phyloP scores from a whole-genome alignment of 2,113 vertebrate species.

The Empidonax alnorum region DNA sequence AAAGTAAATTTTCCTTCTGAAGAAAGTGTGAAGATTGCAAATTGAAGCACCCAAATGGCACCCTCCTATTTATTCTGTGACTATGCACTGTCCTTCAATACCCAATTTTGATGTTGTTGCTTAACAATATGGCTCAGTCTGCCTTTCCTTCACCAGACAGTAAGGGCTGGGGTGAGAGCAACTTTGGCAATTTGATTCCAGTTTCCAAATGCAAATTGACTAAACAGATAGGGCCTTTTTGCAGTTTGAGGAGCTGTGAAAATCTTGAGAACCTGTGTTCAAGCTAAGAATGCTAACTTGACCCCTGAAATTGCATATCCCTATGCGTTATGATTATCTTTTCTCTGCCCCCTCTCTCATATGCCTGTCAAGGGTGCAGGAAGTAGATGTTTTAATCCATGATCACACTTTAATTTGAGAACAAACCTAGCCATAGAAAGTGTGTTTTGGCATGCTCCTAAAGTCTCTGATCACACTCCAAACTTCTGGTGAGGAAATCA shows the following conservation, averaged over 20 bases:
- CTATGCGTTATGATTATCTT: background rate
- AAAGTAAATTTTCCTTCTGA: background rate
- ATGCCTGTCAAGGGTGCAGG: background rate
- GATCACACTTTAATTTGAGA: background rate
- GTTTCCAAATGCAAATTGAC: background rate
- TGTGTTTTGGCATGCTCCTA: background rate
- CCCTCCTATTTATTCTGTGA: background rate
- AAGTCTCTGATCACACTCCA: background rate
- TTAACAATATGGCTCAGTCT: background rate
- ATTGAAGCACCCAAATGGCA: background rate
- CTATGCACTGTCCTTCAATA: background rate
- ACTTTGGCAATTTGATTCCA: background rate
- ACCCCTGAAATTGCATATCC: background rate
- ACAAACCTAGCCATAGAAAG: background rate
- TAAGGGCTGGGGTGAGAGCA: background rate
- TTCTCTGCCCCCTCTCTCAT: background rate
- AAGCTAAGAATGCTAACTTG: background rate
- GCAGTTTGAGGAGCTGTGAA: background rate
- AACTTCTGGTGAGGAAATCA: background rate
- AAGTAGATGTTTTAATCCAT: background rate
- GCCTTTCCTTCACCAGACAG: background rate
- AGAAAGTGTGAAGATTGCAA: background rate
- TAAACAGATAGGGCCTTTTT: background rate
- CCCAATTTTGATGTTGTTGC: background rate
- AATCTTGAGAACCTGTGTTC: background rate